Percentiles rank a stretch among this genome's conserved stretches.
Evolutionary conservation across 2,113 vertebrate genomes (phyloP).

Genomic region (Anoplopoma fimbria): DNA sequence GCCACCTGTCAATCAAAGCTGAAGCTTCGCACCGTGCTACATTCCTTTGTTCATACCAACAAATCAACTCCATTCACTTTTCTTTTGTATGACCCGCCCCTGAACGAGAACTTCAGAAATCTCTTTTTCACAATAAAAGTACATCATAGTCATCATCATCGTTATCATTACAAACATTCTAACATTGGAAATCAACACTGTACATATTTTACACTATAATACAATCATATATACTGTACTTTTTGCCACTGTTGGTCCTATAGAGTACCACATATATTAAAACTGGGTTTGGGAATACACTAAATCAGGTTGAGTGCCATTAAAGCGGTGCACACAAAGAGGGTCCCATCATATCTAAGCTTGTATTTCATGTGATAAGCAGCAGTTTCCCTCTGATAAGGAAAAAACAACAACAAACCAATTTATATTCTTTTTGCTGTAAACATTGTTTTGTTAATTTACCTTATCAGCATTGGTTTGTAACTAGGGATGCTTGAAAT

Average conservation of each 20-base stretch:
- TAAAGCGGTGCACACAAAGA: slow-evolving; percentile 59
- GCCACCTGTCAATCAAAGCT: slow-evolving; percentile 79
- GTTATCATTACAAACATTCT: slow-evolving; percentile 86
- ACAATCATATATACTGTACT: slow-evolving; percentile 82
- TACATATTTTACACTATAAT: slow-evolving; percentile 88
- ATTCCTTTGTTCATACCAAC: slow-evolving; percentile 80
- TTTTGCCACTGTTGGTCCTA: slow-evolving; percentile 74
- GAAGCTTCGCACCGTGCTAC: slow-evolving; percentile 81
- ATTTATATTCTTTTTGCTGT: slow-evolving; percentile 44
- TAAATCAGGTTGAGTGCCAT: slow-evolving; percentile 65
- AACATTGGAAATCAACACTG: slow-evolving; percentile 83
- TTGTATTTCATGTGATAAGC: slow-evolving; percentile 51
- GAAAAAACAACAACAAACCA: slow-evolving; percentile 9
- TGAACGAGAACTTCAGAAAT: slow-evolving; percentile 74
- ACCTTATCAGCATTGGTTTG: not conserved
- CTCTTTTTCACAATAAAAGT: slow-evolving; percentile 82
- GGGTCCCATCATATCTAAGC: slow-evolving; percentile 51
- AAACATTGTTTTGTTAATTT: slow-evolving; percentile 42
- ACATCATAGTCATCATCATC: slow-evolving; percentile 78
- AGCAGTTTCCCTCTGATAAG: slow-evolving; percentile 37
- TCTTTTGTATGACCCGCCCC: slow-evolving; percentile 53
- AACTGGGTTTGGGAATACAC: slow-evolving; percentile 61
- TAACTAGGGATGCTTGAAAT: slow-evolving; percentile 31
- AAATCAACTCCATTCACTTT: slow-evolving; percentile 55
- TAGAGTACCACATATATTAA: slow-evolving; percentile 68